Evolutionary conservation across 2,888 invertebrate genomes (phyloP).

Genomic region (Chirona hameri): DNA sequence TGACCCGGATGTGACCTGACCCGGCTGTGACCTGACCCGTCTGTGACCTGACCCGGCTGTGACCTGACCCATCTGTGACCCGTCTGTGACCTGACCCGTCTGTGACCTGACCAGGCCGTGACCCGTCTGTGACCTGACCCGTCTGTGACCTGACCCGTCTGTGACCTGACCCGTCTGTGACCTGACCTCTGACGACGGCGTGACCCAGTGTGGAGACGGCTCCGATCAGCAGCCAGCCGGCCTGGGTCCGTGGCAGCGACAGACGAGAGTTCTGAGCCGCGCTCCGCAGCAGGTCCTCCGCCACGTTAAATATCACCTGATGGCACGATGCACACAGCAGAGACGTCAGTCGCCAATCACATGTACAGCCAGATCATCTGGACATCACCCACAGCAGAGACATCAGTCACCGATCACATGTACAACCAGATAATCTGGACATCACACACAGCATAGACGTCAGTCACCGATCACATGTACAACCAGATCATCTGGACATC

Average conservation of each 20-base stretch:
- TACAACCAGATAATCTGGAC: too few species aligned
- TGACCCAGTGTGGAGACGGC: conserved; percentile 90
- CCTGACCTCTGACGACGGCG: conserved; percentile 32
- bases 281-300: conserved; percentile 90
- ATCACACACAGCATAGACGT: too few species aligned
- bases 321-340: too few species aligned
- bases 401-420: too few species aligned
- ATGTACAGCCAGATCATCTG: too few species aligned
- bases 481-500: too few species aligned
- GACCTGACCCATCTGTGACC: not conserved
- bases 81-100: not conserved
- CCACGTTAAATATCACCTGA: conserved; percentile 80
- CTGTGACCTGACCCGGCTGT: too few species aligned
- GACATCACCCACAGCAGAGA: too few species aligned
- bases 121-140: not conserved
- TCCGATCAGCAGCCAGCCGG: conserved; percentile 95
- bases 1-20: not conserved
- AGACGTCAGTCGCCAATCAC: too few species aligned
- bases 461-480: too few species aligned
- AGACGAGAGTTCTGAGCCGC: conserved; percentile 95
- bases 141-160: not conserved
- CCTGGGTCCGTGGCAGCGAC: conserved; percentile 90
- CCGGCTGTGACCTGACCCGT: too few species aligned
- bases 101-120: too few species aligned
- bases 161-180: not conserved